Evolutionary conservation across 2,797 vertebrate species (phyloP), one percentile per base, ranked within the genome.

Genomic region (Siniperca obscura): DNA sequence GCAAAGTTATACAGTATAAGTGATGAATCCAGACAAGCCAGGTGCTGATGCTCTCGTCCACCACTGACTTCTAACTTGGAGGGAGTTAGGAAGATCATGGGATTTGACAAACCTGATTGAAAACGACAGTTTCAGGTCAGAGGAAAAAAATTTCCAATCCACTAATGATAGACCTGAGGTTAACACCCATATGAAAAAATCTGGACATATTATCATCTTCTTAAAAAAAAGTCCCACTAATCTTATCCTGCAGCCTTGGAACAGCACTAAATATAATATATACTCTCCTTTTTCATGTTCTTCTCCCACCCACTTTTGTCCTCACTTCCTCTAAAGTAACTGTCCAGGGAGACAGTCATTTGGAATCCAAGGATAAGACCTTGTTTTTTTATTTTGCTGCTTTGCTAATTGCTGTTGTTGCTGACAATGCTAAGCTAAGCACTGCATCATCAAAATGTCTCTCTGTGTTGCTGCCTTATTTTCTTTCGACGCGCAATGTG

Each of bases 121-220:
- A 74, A 81, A 77, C 0, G 59, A 85, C 78, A 73, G 82, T 83
- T 88, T 83, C 78, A 83, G 80, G 72, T 80, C 67, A 80, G 27
- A 70, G 64, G 36, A 36, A 42, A 42, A 65, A 70, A 69, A 52
- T 61, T 27, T 60, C 36, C 7, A 17, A 25, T 42, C 50, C 52
- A 66, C 68, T 70, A 70, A 85, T 68, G 65, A 72, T 67, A 71
- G 59, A 76, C 60, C 60, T 42, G 61, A 84, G 22, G 69, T 83
- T 81, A 68, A 80, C 48, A 27, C 36, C 67, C n/a, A 27, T 12
- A 44, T 66, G 16, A 76, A 82, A 81, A 38, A 65, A 78, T 27
- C 19, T 64, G 19, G 27, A 12, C 25, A 52, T 38, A 57, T 42
- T 40, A 74, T 42, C 14, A 73, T 61, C 62, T 46, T 57, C 56